Conservation (phyloP, 2,797 vertebrate species). For the Hyperoplus immaculatus region DNA sequence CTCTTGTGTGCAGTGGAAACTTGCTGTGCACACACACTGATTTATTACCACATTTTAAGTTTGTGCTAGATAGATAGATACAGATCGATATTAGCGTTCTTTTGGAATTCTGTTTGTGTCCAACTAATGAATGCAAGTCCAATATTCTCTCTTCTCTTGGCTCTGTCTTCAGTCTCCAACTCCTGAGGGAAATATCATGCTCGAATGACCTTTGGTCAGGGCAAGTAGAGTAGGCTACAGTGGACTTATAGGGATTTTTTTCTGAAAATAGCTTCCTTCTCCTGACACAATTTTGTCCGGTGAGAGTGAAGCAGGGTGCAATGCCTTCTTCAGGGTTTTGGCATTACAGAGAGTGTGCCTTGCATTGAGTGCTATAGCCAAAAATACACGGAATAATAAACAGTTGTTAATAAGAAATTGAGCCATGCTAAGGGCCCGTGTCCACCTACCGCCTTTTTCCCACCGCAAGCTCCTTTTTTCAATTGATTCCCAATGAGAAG, state of each 20-base stretch:
- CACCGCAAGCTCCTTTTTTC: too few relatives aligned
- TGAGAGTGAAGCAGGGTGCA: background rate
- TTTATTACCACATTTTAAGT: too few relatives aligned
- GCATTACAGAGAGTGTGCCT: too few relatives aligned
- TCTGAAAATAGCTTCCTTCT: background rate
- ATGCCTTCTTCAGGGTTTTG: background rate
- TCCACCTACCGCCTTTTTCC: too few relatives aligned
- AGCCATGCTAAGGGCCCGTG: background rate
- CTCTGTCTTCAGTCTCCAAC: background rate
- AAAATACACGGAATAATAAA: background rate
- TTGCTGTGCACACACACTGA: background rate
- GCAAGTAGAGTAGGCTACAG: background rate
- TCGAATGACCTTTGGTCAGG: background rate
- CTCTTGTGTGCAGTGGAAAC: background rate
- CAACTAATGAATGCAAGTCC: background rate
- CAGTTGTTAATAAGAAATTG: background rate
- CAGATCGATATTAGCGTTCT: background rate
- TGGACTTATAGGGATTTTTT: background rate
- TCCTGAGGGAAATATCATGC: background rate
- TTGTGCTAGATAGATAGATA: background rate
- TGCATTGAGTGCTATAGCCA: background rate
- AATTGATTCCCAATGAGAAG: too few relatives aligned
- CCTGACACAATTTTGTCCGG: background rate
- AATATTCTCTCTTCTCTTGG: background rate
- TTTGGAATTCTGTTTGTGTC: background rate